Conservation (phyloP, 2,113 vertebrate species). For the Tragulus kanchil region DNA sequence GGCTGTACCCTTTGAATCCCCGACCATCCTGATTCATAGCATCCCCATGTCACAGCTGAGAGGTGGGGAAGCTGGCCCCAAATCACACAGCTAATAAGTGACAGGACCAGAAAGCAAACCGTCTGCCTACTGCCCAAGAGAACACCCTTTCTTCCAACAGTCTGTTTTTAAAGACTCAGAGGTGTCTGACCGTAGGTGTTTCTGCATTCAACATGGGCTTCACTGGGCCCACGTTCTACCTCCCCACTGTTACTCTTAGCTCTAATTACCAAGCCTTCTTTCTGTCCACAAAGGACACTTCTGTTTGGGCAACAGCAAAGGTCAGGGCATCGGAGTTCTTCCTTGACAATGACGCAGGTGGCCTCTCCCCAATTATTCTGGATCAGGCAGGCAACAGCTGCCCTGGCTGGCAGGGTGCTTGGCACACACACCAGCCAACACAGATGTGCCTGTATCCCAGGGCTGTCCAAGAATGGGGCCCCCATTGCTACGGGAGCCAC, state of each 20-base stretch:
- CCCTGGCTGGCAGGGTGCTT: not conserved
- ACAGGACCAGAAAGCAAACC: not conserved
- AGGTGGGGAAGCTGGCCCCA: not conserved
- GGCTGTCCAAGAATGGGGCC: not conserved
- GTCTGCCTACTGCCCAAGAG: not conserved
- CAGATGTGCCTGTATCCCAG: not conserved
- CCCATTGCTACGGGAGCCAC: not conserved
- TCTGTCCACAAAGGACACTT: not conserved
- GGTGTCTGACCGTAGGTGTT: not conserved
- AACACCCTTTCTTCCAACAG: not conserved
- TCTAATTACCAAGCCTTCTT: not conserved
- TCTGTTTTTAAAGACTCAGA: not conserved
- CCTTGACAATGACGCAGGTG: not conserved
- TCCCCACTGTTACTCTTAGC: not conserved
- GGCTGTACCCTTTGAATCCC: not conserved
- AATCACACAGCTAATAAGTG: not conserved
- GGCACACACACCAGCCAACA: not conserved
- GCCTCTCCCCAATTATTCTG: not conserved
- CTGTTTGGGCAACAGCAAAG: conserved; percentile 21
- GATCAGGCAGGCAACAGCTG: not conserved
- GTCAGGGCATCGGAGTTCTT: conserved; percentile 49
- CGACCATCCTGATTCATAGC: not conserved
- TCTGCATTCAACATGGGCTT: not conserved
- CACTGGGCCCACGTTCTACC: rapidly evolving
- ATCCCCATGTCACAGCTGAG: not conserved